Conservation (phyloP, 1,140 invertebrate species). For the Cyrtorhinus lividipennis region DNA sequence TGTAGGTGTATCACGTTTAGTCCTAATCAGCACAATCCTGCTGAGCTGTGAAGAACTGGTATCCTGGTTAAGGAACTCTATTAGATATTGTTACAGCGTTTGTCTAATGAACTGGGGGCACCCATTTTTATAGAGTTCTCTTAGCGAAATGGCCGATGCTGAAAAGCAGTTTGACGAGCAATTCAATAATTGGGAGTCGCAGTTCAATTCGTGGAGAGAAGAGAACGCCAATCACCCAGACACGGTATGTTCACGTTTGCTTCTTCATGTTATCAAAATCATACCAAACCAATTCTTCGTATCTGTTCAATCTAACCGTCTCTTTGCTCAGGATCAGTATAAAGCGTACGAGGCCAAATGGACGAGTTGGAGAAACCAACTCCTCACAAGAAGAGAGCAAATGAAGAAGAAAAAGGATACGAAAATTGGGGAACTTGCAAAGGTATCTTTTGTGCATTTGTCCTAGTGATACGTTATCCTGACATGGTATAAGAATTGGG, state of each 20-base stretch:
- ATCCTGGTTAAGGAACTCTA: not conserved
- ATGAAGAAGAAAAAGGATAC: constrained; percentile 46
- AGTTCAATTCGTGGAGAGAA: constrained; percentile 69
- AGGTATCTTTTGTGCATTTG: constrained; percentile 5
- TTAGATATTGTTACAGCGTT: not conserved
- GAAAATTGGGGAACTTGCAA: constrained; percentile 11
- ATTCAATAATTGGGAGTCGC: constrained; percentile 69
- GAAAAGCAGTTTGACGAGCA: constrained; percentile 65
- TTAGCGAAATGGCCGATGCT: constrained; percentile 43
- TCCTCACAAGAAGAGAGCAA: constrained; percentile 59
- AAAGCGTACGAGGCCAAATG: constrained; percentile 68
- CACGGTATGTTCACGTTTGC: constrained; percentile 44
- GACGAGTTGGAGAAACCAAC: constrained; percentile 57
- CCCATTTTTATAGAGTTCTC: constrained; percentile 22
- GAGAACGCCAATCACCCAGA: constrained; percentile 74
- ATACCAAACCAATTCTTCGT: too few relatives aligned
- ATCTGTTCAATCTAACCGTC: too few relatives aligned
- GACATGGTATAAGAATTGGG: too few relatives aligned
- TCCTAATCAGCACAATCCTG: too few relatives aligned
- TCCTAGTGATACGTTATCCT: too few relatives aligned
- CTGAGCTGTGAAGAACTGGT: too few relatives aligned
- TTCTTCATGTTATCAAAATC: not conserved
- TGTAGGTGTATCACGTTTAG: too few relatives aligned
- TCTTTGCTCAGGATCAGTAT: constrained; percentile 41
- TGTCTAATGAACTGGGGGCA: not conserved